Base-by-base conservation (phyloP, 2,113 vertebrate genomes). In the Eolophus roseicapilla region DNA sequence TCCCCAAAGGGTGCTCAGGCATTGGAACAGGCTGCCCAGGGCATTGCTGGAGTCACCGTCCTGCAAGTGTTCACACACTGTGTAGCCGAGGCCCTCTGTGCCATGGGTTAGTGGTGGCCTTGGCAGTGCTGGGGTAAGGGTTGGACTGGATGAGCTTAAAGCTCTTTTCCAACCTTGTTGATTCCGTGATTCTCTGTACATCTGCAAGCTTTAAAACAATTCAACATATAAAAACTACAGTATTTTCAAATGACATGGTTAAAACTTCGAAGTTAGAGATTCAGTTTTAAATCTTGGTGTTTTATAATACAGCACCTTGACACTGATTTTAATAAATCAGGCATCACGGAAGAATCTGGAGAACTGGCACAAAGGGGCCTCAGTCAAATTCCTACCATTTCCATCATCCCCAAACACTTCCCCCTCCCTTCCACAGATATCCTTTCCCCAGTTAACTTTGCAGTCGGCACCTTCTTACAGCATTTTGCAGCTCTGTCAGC, bases 171-270 rank as follows among this genome's bases (percentile, higher is more conserved):
- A 59, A 35, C 57, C 57, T n/a, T 6, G 33, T 24, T 35, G 33
- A 35, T 59, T 59, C 21, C 2, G 23, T 59, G 57, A 35, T 59
- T 59, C 57, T n/a, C 23, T 59, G n/a, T 35, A 7, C 27, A 31
- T 27, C 17, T 20, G 17, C 24, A 47, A 35, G 46, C 23, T 17
- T 47, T 10, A 50, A 53, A 47, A 35, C 18, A 17, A 69, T 41
- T 53, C n/a, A 43, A 47, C 17, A 3, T 7, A 19, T 10, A n/a
- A 27, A 53, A 83, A 7, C 9, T 3, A 24, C 0, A 0, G 17
- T 7, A 6, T 20, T 33, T 63, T 39, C 17, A 33, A 55, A 49
- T 31, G 13, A 46, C 10, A 3, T 1, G 4, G 33, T 59, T 25
- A 63, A 52, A 57, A 31, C 18, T 18, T 59, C 29, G 49, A 39